Evolutionary conservation across 2,113 vertebrate genomes (phyloP).

Genomic region (Ramphastos sulfuratus): DNA sequence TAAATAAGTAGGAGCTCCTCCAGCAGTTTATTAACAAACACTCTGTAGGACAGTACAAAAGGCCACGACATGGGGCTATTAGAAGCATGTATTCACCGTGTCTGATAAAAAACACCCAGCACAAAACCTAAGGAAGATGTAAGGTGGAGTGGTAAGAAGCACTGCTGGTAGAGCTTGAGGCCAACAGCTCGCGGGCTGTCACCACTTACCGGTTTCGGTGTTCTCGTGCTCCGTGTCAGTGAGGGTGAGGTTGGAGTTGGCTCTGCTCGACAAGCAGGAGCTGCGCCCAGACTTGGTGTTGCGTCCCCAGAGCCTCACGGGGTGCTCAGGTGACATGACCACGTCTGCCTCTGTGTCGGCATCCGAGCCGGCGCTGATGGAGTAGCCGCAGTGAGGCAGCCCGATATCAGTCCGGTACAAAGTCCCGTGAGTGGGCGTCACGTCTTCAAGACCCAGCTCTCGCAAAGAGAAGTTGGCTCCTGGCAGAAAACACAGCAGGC

Average conservation of each 20-base stretch:
- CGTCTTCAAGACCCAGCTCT: slow-evolving; percentile 89
- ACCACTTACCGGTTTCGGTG: slow-evolving; percentile 88
- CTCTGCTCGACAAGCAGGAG: slow-evolving; percentile 95
- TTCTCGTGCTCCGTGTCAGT: slow-evolving; percentile 98
- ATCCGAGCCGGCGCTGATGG: slow-evolving; percentile 87
- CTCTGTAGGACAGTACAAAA: slow-evolving; percentile 37
- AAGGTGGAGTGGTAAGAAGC: neutral
- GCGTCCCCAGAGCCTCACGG: slow-evolving; percentile 89
- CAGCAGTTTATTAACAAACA: slow-evolving; percentile 32
- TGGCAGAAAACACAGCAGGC: slow-evolving; percentile 35
- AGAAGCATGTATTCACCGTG: slow-evolving; percentile 51
- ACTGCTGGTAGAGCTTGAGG: neutral
- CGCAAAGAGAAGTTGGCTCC: slow-evolving; percentile 90
- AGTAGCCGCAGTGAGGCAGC: slow-evolving; percentile 90
- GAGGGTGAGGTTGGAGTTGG: slow-evolving; percentile 97
- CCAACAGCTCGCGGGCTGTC: neutral
- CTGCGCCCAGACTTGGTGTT: slow-evolving; percentile 92
- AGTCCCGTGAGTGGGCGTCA: slow-evolving; percentile 83
- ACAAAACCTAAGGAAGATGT: neutral
- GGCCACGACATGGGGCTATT: neutral
- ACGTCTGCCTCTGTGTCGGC: slow-evolving; percentile 91
- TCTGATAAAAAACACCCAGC: neutral
- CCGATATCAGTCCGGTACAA: slow-evolving; percentile 88
- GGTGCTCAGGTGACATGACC: slow-evolving; percentile 90
- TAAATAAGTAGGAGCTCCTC: slow-evolving; percentile 41